These are phyloP conservation scores for Gephyroberyx darwinii DNA, from an alignment of 2,797 vertebrate genomes.

Conservation along the genomic window DNA sequence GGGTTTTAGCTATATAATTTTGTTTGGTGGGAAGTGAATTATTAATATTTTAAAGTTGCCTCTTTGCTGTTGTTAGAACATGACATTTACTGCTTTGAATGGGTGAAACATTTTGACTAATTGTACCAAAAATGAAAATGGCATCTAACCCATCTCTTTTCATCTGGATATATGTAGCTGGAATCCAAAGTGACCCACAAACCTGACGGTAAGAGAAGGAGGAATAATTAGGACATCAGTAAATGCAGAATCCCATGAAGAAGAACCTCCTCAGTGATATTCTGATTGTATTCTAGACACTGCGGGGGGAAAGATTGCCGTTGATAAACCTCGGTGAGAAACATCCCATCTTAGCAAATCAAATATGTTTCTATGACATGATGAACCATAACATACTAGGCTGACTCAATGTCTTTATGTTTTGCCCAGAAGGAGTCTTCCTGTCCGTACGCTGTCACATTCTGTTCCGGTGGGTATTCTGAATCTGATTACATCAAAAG, in stretches of 20 bases:
- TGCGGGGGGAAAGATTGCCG: conserved; percentile 6
- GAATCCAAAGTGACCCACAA: not conserved
- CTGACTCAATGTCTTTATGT: not conserved
- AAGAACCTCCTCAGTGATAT: not conserved
- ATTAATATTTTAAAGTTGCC: not conserved
- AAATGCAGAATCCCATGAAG: not conserved
- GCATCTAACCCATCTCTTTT: not conserved
- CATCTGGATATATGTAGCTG: not conserved
- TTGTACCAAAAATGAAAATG: not conserved
- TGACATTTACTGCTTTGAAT: not conserved
- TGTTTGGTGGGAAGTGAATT: not conserved
- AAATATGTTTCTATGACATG: not conserved
- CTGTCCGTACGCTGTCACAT: not conserved
- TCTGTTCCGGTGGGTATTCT: conserved; percentile 28
- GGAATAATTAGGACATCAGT: not conserved
- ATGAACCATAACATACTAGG: not conserved
- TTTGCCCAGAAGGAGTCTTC: conserved; percentile 11
- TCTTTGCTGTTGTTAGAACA: not conserved
- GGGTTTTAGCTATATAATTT: too few species aligned
- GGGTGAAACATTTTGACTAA: not conserved
- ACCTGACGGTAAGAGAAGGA: conserved; percentile 21
- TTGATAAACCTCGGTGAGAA: conserved; percentile 15
- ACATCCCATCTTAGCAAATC: not conserved
- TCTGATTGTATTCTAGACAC: conserved; percentile 27
- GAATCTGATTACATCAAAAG: not conserved